Evolutionary conservation across 2,888 invertebrate species (phyloP).

Genomic region (Phragmatobia fuliginosa): DNA sequence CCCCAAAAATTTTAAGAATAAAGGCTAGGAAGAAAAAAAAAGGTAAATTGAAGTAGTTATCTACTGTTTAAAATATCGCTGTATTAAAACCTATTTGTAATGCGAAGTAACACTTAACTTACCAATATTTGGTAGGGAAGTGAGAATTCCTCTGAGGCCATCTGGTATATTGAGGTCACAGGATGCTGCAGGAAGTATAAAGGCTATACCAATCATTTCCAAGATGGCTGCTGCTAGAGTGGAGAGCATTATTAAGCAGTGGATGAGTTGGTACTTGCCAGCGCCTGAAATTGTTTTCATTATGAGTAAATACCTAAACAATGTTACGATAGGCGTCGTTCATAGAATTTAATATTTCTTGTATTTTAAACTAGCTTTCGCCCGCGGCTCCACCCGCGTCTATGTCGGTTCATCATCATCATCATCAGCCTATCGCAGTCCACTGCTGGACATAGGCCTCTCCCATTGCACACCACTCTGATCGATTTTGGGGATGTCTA

Average conservation of each 20-base stretch:
- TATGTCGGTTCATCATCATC: too few relatives aligned
- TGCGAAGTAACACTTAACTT: too few relatives aligned
- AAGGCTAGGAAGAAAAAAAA: too few relatives aligned
- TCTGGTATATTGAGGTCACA: slow-evolving; percentile 89
- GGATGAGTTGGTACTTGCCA: slow-evolving; percentile 74
- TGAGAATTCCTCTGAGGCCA: slow-evolving; percentile 88
- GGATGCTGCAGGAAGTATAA: slow-evolving; percentile 90
- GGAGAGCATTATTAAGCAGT: slow-evolving; percentile 70
- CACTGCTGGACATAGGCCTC: too few relatives aligned
- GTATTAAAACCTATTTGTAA: too few relatives aligned
- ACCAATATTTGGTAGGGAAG: slow-evolving; percentile 90
- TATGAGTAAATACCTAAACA: background rate
- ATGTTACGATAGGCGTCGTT: background rate
- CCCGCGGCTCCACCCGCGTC: too few relatives aligned
- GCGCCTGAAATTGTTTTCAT: slow-evolving; percentile 58
- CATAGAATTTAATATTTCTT: background rate
- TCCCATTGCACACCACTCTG: too few relatives aligned
- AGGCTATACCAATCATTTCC: slow-evolving; percentile 86
- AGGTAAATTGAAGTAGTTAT: too few relatives aligned
- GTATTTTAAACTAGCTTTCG: too few relatives aligned
- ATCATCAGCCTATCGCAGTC: too few relatives aligned
- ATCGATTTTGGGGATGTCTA: too few relatives aligned
- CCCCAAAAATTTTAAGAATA: too few relatives aligned
- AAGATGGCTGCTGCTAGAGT: slow-evolving; percentile 66
- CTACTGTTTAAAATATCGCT: background rate